phyloP scores from a whole-genome alignment of 1,140 invertebrate genomes.

The Drosophila gunungcola region DNA sequence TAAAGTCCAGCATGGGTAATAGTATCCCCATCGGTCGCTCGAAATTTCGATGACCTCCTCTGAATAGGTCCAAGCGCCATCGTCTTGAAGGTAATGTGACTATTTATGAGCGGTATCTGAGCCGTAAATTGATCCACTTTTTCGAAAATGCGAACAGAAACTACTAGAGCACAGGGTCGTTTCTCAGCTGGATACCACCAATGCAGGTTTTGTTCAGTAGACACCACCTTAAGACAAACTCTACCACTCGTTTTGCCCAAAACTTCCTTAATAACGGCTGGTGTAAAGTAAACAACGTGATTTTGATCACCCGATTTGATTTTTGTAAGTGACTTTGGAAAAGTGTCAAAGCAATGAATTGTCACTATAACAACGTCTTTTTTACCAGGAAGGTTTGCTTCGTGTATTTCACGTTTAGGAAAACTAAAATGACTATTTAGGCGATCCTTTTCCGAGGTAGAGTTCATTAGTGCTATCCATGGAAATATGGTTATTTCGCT shows the following conservation, averaged over 20 bases:
- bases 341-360: constrained; percentile 14
- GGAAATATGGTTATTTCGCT: not conserved
- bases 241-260: not conserved
- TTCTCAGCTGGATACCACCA: constrained; percentile 64
- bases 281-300: constrained; percentile 22
- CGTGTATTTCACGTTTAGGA: not conserved
- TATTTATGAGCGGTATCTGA: not conserved
- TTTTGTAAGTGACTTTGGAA: not conserved
- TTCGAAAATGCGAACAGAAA: constrained; percentile 37
- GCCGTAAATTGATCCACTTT: not conserved
- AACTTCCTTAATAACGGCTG: constrained; percentile 17
- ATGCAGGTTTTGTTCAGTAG: constrained; percentile 19
- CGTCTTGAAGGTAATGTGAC: not conserved
- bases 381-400: no score
- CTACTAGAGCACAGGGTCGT: constrained; percentile 23
- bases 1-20: constrained; percentile 5
- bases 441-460: constrained; percentile 43
- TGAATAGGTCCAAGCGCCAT: not conserved
- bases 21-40: not conserved
- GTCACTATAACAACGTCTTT: not conserved
- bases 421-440: not conserved
- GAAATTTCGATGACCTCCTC: not conserved
- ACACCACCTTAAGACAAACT: constrained; percentile 37
- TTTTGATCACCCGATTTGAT: constrained; percentile 18
- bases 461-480: constrained; percentile 17